These are phyloP conservation scores for Megathymus violae DNA, from an alignment of 1,140 invertebrate species.

Conservation along the genomic window DNA sequence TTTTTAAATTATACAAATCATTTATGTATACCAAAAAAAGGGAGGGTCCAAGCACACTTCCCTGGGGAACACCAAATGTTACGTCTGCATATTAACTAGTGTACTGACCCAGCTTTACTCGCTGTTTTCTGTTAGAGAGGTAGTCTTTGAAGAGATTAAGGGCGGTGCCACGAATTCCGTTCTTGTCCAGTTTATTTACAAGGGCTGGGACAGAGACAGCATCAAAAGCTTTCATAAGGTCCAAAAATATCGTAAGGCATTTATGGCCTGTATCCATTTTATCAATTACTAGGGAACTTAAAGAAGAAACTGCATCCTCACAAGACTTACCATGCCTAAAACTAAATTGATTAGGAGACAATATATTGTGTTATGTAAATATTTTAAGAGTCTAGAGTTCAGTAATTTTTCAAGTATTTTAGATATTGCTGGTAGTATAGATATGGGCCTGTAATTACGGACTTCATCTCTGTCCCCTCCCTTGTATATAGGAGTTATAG, in stretches of 20 bases:
- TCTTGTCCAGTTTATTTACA: slow-evolving; percentile 9
- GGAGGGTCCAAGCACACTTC: no score
- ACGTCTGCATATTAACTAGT: no score
- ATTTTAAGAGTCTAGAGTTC: background rate
- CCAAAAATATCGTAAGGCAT: no score
- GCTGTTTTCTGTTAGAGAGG: no score
- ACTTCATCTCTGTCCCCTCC: slow-evolving; percentile 10
- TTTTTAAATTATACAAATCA: no score
- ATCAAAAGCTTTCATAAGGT: no score
- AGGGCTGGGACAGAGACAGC: no score
- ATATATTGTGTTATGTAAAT: background rate
- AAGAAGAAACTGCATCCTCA: background rate
- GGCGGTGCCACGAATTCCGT: slow-evolving; percentile 37
- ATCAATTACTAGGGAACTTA: no score
- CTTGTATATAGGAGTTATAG: slow-evolving; percentile 13
- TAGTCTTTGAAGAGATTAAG: slow-evolving; percentile 16
- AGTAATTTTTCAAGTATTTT: slow-evolving; percentile 11
- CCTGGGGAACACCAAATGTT: no score
- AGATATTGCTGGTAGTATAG: slow-evolving; percentile 1
- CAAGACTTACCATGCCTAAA: slow-evolving; percentile 4
- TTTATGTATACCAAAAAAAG: no score
- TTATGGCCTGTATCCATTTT: no score
- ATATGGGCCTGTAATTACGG: slow-evolving; percentile 8
- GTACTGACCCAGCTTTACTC: no score
- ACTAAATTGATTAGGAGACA: slow-evolving; percentile 5